Evolutionary conservation across 1,140 invertebrate species (phyloP).

Genomic region (Drosophila kohkoa): DNA sequence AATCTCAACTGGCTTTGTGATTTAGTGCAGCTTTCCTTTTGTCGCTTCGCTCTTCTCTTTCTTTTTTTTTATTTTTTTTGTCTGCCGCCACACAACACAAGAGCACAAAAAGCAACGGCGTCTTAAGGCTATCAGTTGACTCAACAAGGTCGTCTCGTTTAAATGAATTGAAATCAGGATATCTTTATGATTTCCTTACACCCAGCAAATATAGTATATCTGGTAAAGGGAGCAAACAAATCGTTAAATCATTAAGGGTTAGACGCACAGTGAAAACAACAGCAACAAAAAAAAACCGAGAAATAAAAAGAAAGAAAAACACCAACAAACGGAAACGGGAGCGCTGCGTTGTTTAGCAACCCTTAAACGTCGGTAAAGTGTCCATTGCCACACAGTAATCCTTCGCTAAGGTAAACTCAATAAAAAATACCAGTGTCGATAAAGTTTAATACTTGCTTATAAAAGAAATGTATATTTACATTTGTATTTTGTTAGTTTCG

Average conservation of each 20-base stretch:
- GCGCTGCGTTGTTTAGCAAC: constrained; percentile 17
- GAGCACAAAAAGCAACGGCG: not conserved
- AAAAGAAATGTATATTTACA: no score
- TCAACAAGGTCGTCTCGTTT: constrained; percentile 71
- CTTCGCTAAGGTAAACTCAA: not conserved
- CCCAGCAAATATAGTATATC: constrained; percentile 3
- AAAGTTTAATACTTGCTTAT: no score
- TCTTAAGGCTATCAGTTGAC: constrained; percentile 52
- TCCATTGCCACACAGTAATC: constrained; percentile 13
- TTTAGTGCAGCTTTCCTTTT: constrained; percentile 71
- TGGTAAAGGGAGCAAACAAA: constrained; percentile 35
- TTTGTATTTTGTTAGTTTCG: no score
- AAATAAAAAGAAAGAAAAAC: constrained; percentile 37
- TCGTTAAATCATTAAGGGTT: constrained; percentile 60
- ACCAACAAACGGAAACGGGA: constrained; percentile 31
- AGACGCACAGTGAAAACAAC: constrained; percentile 34
- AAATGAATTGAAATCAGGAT: constrained; percentile 80
- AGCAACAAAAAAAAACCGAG: not conserved
- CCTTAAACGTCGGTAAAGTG: constrained; percentile 24
- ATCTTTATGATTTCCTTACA: constrained; percentile 68
- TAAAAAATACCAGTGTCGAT: not conserved
- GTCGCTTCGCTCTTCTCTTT: constrained; percentile 1
- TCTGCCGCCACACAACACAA: not conserved
- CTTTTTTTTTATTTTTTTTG: not conserved
- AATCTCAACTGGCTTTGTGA: constrained; percentile 51